These are phyloP conservation scores for Bibio marci DNA, from an alignment of 2,888 invertebrate species.

Conservation along the genomic window DNA sequence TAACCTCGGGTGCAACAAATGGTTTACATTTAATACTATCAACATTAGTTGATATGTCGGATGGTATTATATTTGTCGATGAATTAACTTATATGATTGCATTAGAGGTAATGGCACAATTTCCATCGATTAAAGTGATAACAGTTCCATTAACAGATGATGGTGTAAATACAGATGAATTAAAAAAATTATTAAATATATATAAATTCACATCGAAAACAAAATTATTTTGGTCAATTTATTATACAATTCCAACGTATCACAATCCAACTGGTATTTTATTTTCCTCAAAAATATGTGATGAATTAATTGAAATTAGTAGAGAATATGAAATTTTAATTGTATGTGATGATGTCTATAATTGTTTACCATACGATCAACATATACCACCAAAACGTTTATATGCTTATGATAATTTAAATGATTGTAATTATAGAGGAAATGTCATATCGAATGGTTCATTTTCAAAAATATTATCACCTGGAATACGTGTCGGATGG, in stretches of 20 bases:
- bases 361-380: slow-evolving; percentile 34
- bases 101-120: slow-evolving; percentile 34
- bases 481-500: slow-evolving; percentile 47
- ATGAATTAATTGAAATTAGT: slow-evolving; percentile 28
- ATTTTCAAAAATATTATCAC: slow-evolving; percentile 45
- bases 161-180: slow-evolving; percentile 31
- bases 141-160: slow-evolving; percentile 36
- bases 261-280: slow-evolving; percentile 41
- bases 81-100: slow-evolving; percentile 47
- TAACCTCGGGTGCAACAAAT: slow-evolving; percentile 42
- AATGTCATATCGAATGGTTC: slow-evolving; percentile 44
- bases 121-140: slow-evolving; percentile 33
- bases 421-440: slow-evolving; percentile 27
- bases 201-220: slow-evolving; percentile 19
- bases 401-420: slow-evolving; percentile 32
- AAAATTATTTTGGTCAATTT: slow-evolving; percentile 36
- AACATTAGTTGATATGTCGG: slow-evolving; percentile 32
- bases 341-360: slow-evolving; percentile 46
- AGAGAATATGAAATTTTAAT: slow-evolving; percentile 30
- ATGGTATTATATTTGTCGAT: slow-evolving; percentile 41
- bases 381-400: slow-evolving; percentile 32
- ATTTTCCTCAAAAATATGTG: slow-evolving; percentile 28
- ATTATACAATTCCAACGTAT: slow-evolving; percentile 38
- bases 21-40: slow-evolving; percentile 37
- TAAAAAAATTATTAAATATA: slow-evolving; percentile 28